Percentiles rank a stretch among this genome's conserved stretches.
These are phyloP conservation scores for Acropternis orthonyx DNA, from an alignment of 2,797 vertebrate species.

Conservation along the genomic window DNA sequence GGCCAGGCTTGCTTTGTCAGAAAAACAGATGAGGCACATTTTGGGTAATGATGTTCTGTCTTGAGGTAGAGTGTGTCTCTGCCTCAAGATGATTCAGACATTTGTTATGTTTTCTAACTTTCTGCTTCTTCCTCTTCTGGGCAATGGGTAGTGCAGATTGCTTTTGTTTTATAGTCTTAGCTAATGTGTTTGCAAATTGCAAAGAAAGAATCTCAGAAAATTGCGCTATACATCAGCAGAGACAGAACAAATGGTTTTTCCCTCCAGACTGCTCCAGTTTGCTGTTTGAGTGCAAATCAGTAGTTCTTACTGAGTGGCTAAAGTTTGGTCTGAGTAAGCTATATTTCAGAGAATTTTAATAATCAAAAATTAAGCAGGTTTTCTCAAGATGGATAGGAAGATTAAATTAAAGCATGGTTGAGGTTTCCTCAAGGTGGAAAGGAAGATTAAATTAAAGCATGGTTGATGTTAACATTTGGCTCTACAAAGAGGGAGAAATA, in stretches of 20 bases:
- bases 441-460: constrained; percentile 36
- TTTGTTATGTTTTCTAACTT: constrained; percentile 64
- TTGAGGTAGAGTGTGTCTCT: neutral
- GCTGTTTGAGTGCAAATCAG: constrained; percentile 40
- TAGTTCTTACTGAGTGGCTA: constrained; percentile 22
- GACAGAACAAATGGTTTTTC: constrained; percentile 51
- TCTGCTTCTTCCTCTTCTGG: constrained; percentile 32
- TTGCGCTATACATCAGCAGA: constrained; percentile 66
- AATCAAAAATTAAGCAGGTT: neutral
- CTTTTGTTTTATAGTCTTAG: constrained; percentile 73
- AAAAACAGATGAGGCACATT: constrained; percentile 13
- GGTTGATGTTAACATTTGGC: neutral
- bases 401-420: constrained; percentile 29
- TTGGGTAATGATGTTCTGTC: neutral
- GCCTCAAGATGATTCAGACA: constrained; percentile 41
- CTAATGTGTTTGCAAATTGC: constrained; percentile 75
- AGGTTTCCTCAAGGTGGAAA: neutral
- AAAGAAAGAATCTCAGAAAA: constrained; percentile 67
- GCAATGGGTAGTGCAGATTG: constrained; percentile 51
- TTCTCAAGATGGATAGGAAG: constrained; percentile 2
- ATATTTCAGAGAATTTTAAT: constrained; percentile 5
- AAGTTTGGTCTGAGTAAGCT: constrained; percentile 23
- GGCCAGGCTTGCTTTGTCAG: neutral
- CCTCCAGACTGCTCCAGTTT: constrained; percentile 19
- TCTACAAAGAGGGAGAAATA: constrained; percentile 19